These are phyloP conservation scores for Drosophila lacteicornis DNA, from an alignment of 1,140 invertebrate genomes.

Conservation along the genomic window DNA sequence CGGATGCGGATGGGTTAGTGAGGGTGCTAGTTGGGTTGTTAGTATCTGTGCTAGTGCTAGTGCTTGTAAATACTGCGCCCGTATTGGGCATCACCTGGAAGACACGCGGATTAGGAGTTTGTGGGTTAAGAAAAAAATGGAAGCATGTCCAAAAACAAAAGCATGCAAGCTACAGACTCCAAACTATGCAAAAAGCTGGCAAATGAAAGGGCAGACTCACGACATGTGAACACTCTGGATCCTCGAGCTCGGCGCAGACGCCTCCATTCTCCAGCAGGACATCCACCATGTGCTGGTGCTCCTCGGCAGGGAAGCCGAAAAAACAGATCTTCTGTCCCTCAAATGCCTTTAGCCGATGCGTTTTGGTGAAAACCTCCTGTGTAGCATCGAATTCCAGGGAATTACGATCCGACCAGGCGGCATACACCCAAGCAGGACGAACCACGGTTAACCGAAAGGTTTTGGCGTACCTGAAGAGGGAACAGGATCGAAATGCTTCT, in stretches of 20 bases:
- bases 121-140: conserved; percentile 32
- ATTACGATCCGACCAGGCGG: conserved; percentile 92
- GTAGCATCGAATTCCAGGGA: conserved; percentile 89
- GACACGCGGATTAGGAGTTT: conserved; percentile 57
- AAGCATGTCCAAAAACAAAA: conserved; percentile 29
- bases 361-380: conserved; percentile 88
- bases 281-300: conserved; percentile 96
- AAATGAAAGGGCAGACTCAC: conserved; percentile 87
- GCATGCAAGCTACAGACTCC: conserved; percentile 42
- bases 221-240: conserved; percentile 94
- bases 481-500: background rate
- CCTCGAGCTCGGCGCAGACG: conserved; percentile 89
- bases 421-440: conserved; percentile 93
- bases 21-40: conserved; percentile 44
- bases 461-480: conserved; percentile 90
- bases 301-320: conserved; percentile 94
- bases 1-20: conserved; percentile 35
- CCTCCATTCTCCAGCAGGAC: conserved; percentile 94
- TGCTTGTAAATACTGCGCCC: conserved; percentile 80
- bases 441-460: conserved; percentile 95
- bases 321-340: conserved; percentile 94
- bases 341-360: conserved; percentile 94
- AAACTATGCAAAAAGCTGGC: conserved; percentile 22
- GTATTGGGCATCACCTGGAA: conserved; percentile 85
- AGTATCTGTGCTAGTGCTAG: conserved; percentile 66